Evolutionary conservation across 1,140 invertebrate species (phyloP), one percentile per base, ranked within the genome.

Genomic region (Macrostomum lignano): DNA sequence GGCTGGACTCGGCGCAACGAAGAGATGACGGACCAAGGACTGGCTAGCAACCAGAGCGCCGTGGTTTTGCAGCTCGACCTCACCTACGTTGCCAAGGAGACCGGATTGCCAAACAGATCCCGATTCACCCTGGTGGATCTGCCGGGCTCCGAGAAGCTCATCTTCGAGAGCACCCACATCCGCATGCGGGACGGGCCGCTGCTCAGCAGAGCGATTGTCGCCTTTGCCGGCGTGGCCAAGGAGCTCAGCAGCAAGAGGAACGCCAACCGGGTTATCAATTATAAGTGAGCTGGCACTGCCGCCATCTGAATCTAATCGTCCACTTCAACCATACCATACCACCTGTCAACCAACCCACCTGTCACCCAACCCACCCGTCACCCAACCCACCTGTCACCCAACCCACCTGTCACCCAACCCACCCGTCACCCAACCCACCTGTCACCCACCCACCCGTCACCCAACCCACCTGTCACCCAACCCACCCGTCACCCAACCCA

Each of bases 101-200:
- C 42, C 26, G 38, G 40, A 13, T 20, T 32, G n/a, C 45, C 46
- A n/a, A 46, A 44, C 34, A 45, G 44, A 19, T 51, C 49, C 10
- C 38, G 45, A 4, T 49, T 49, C 33, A 47, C 49, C 1, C 34
- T 54, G 9, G 45, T 51, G 19, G 43, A 49, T 31, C 19, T 50
- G 24, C 49, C 51, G n/a, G 48, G 48, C 14, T 25, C 46, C 19
- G 51, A 54, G 36, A 49, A 49, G 29, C 38, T 51, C 3, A 34
- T 31, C 9, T 13, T 11, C 13, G 42, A 43, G 20, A 36, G 44
- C 33, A 36, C 36, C 7, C 26, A 44, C 3, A 13, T 46, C 1
- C 33, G 43, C 15, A 42, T 44, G 7, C 35, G 44, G 31, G 46
- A 51, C 35, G 44, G 46, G 7, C 38, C 43, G 17, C 36, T 32